These are phyloP conservation scores for Tupiocoris notatus DNA, from an alignment of 2,888 invertebrate species.

Conservation along the genomic window DNA sequence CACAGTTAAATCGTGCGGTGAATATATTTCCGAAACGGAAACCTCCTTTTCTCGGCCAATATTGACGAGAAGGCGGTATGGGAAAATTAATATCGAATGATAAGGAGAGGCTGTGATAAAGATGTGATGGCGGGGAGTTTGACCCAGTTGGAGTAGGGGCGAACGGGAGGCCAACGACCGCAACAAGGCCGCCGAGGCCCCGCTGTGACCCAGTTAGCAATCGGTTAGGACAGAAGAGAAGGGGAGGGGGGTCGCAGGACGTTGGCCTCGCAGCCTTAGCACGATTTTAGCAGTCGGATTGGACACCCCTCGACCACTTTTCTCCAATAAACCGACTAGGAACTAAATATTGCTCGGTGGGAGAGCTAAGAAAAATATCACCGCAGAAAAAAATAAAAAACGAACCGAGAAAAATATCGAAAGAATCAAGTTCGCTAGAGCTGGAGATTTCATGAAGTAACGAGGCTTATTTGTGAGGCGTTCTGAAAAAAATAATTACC, in stretches of 20 bases:
- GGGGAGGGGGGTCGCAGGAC: slow-evolving; percentile 8
- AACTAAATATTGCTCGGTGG: not conserved
- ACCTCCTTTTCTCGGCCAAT: too few relatives aligned
- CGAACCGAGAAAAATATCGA: too few relatives aligned
- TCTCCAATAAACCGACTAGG: not conserved
- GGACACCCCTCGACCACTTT: not conserved
- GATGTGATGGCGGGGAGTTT: slow-evolving; percentile 16
- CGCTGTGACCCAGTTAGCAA: slow-evolving; percentile 36
- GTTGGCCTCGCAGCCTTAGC: slow-evolving; percentile 36
- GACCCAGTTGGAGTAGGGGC: slow-evolving; percentile 29
- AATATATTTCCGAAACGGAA: too few relatives aligned
- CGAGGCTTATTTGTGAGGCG: too few relatives aligned
- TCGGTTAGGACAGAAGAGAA: not conserved
- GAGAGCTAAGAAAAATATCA: too few relatives aligned
- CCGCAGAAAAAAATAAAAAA: too few relatives aligned
- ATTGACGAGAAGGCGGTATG: too few relatives aligned
- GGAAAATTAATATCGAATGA: too few relatives aligned
- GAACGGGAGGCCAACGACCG: slow-evolving; percentile 27
- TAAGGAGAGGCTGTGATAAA: not conserved
- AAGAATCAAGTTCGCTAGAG: too few relatives aligned
- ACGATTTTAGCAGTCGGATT: not conserved
- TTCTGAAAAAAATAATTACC: too few relatives aligned
- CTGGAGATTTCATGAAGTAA: too few relatives aligned
- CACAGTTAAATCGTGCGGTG: too few relatives aligned
- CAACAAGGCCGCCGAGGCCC: slow-evolving; percentile 40